phyloP scores from a whole-genome alignment of 2,888 invertebrate species.

The Unio delphinus region DNA sequence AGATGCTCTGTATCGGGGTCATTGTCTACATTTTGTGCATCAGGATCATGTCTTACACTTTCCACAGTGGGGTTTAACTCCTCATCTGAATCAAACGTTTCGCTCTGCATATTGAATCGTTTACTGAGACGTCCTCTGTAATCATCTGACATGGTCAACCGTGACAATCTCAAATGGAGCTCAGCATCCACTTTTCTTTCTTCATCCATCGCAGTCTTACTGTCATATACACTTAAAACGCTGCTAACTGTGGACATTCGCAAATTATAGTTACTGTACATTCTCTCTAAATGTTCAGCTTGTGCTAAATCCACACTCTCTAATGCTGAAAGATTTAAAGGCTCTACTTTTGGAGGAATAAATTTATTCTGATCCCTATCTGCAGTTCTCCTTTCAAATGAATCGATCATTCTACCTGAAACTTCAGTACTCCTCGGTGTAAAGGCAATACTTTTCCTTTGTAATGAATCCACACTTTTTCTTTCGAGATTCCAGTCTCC shows the following conservation, averaged over 20 bases:
- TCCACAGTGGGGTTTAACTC: neutral
- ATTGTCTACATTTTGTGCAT: slow-evolving; percentile 19
- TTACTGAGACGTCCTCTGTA: slow-evolving; percentile 37
- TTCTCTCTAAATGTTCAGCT: slow-evolving; percentile 7
- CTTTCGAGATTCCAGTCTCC: too few species aligned
- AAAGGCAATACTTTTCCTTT: too few species aligned
- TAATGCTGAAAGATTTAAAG: slow-evolving; percentile 52
- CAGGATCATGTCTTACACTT: slow-evolving; percentile 23
- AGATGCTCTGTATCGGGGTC: slow-evolving; percentile 45
- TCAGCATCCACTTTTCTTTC: slow-evolving; percentile 54
- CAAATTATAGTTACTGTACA: too few species aligned
- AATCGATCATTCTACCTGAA: too few species aligned
- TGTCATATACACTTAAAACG: slow-evolving; percentile 30
- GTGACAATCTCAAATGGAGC: slow-evolving; percentile 53
- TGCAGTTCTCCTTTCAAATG: too few species aligned
- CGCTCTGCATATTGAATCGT: slow-evolving; percentile 35
- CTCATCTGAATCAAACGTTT: slow-evolving; percentile 30
- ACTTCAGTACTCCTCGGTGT: too few species aligned
- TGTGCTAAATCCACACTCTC: slow-evolving; percentile 32
- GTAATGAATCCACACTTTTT: too few species aligned
- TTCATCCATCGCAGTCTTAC: slow-evolving; percentile 13
- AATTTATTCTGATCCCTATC: neutral
- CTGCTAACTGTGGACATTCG: slow-evolving; percentile 50
- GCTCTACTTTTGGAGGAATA: slow-evolving; percentile 44
- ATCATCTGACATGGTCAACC: slow-evolving; percentile 60